These are phyloP conservation scores for Ardeotis arabs DNA, from an alignment of 2,113 vertebrate species.

Conservation along the genomic window DNA sequence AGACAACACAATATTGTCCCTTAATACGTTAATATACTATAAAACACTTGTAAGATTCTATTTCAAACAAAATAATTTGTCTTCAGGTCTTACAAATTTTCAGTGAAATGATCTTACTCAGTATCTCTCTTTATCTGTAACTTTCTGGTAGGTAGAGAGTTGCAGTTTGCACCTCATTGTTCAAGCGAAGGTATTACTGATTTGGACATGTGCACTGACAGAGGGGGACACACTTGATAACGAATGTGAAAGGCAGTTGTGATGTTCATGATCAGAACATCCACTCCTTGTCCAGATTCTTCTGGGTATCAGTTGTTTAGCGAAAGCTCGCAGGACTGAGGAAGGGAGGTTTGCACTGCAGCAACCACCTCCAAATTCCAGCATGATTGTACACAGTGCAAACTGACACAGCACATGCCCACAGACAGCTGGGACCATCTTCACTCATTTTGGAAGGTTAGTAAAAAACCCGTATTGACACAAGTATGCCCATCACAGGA, in stretches of 20 bases:
- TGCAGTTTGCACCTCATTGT: neutral
- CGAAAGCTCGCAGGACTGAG: neutral
- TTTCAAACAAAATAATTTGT: neutral
- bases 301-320: neutral
- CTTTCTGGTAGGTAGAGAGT: neutral
- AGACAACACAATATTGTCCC: neutral
- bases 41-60: neutral
- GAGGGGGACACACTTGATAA: neutral
- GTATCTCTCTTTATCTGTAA: neutral
- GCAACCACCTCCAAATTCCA: neutral
- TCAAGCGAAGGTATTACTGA: neutral
- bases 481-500: neutral
- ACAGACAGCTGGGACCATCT: neutral
- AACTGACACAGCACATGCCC: neutral
- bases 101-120: neutral
- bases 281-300: neutral
- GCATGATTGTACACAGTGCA: accelerated
- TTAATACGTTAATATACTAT: neutral
- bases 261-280: neutral
- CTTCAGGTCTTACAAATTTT: neutral
- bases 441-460: neutral
- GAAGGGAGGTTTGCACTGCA: neutral
- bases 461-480: neutral
- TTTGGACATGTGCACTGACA: neutral
- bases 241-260: neutral